Conservation (phyloP, 2,888 invertebrate genomes). For the Homarus gammarus region DNA sequence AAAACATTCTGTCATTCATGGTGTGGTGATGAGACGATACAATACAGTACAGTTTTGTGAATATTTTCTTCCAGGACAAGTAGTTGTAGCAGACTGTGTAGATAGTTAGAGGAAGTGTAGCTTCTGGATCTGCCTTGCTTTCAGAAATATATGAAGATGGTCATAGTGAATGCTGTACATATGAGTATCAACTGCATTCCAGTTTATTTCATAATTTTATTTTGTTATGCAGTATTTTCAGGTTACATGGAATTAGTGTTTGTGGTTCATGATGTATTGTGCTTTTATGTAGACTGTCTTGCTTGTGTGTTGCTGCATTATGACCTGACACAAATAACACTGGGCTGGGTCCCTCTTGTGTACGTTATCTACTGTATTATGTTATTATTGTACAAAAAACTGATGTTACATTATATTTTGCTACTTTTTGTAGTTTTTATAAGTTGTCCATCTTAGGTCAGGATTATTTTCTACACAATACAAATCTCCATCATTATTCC, state of each 20-base stretch:
- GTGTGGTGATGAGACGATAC: background rate
- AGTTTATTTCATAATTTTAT: background rate
- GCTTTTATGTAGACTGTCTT: background rate
- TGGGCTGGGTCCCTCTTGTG: background rate
- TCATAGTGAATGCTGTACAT: constrained; percentile 18
- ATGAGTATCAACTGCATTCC: background rate
- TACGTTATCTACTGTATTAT: background rate
- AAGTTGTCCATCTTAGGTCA: background rate
- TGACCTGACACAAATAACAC: background rate
- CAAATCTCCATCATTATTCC: background rate
- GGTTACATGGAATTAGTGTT: background rate
- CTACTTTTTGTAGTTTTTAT: background rate
- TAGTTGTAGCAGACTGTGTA: background rate
- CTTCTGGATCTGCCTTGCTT: constrained; percentile 10
- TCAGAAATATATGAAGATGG: background rate
- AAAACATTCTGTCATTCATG: constrained; percentile 3
- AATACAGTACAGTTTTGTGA: background rate
- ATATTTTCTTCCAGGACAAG: background rate
- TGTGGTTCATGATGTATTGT: constrained; percentile 1
- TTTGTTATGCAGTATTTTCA: background rate
- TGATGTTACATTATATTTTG: background rate
- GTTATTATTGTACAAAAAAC: constrained; percentile 7
- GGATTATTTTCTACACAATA: background rate
- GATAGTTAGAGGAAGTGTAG: constrained; percentile 4
- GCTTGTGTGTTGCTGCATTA: background rate